A percentile compares a stretch with the other conserved stretches of the same genome.
Evolutionary conservation across 2,113 vertebrate genomes (phyloP).

Genomic region (Montifringilla adamsi): DNA sequence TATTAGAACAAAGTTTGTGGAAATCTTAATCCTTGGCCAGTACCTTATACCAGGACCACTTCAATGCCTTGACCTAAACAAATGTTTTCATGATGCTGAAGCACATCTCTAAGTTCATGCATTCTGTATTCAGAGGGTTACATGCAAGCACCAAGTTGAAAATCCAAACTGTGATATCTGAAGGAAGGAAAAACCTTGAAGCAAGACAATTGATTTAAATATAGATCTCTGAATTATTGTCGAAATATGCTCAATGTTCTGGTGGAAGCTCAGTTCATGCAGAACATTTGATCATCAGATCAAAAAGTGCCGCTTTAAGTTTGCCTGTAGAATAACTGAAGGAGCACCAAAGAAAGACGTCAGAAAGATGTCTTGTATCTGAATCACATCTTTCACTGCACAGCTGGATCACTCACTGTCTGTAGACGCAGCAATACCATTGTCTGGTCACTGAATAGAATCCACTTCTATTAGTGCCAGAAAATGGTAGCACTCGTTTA

Average conservation of each 20-base stretch:
- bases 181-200: not conserved
- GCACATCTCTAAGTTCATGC: not conserved
- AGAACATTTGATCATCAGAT: not conserved
- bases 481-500: not conserved
- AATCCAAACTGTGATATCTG: not conserved
- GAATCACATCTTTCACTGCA: not conserved
- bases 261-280: not conserved
- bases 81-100: not conserved
- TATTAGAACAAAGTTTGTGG: not conserved
- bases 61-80: not conserved
- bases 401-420: rapidly evolving
- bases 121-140: not conserved
- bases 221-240: not conserved
- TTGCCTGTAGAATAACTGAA: not conserved
- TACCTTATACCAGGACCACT: not conserved
- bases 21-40: not conserved
- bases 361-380: not conserved
- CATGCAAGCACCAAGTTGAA: not conserved
- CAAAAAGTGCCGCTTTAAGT: not conserved
- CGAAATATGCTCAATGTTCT: not conserved
- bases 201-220: not conserved
- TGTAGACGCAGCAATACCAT: rapidly evolving
- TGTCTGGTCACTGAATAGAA: not conserved
- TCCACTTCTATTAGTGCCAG: not conserved
- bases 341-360: not conserved